Conservation (phyloP, 2,797 vertebrate species). For the Gobionotothen gibberifrons region DNA sequence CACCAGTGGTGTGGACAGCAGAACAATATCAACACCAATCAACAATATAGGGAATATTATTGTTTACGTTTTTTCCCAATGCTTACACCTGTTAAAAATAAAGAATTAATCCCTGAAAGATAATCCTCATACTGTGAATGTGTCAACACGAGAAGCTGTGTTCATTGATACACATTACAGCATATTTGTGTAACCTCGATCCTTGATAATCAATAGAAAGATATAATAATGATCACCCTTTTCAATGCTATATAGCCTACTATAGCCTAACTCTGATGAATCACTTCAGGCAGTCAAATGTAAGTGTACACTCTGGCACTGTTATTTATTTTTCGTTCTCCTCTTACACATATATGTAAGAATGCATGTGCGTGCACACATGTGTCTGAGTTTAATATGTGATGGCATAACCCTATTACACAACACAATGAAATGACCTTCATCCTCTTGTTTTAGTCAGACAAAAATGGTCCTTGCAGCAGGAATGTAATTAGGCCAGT, state of each 20-base stretch:
- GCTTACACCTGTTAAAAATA: not conserved
- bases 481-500: conserved; percentile 57
- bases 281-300: conserved; percentile 6
- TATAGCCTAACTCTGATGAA: conserved; percentile 28
- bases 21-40: not conserved
- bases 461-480: conserved; percentile 56
- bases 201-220: not conserved
- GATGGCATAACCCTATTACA: conserved; percentile 45
- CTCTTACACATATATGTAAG: conserved; percentile 9
- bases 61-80: conserved; percentile 22
- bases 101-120: not conserved
- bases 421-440: conserved; percentile 52
- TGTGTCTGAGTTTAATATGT: conserved; percentile 44
- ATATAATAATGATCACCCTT: not conserved
- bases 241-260: not conserved
- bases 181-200: not conserved
- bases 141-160: conserved; percentile 4
- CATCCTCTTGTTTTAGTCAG: conserved; percentile 29
- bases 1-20: not conserved
- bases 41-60: not conserved
- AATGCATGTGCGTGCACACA: conserved; percentile 3
- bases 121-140: not conserved
- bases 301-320: conserved; percentile 5
- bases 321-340: conserved; percentile 18
- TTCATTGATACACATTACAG: not conserved